Base-by-base conservation (phyloP, 2,113 vertebrate species). In the Ondatra zibethicus region DNA sequence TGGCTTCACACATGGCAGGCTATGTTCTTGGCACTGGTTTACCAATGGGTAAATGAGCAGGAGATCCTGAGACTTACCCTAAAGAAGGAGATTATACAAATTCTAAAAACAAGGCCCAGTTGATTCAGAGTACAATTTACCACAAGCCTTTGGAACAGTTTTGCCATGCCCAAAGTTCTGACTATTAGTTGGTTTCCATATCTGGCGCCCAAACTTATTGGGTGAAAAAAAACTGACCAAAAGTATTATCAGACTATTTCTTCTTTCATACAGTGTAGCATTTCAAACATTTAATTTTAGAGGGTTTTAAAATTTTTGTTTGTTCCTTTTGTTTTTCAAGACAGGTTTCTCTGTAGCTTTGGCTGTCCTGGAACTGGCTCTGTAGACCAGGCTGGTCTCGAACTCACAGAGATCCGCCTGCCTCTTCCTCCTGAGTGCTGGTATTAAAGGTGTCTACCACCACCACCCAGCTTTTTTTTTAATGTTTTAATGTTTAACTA, bases 401-500 rank as follows among this genome's bases (percentile, higher is more conserved):
- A 9, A 65, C 63, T 65, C 63, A 65, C 63, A 65, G 63, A 65
- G 63, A 65, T 65, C 25, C 9, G 2, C 63, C 25, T 29, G 63
- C 63, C 25, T 65, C 25, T 65, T 25, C 63, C 63, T 65, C 25
- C 63, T 65, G 61, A 25, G 25, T 65, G 27, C 63, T 65, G 25
- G 61, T 3, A 29, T 65, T 27, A 65, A 65, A 65, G 25, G 63
- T 65, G 25, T 65, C 23, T 23, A 27, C 63, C 63, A 65, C 61
- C 61, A 63, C 63, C 63, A 65, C 63, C 8, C 63, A 65, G 63
- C 25, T 29, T 66, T 66, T 66, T 58, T 58, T 17, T 58, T 58
- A 66, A 66, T 65, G 90, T 88, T 88, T 61, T 93, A 82, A 72
- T 90, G 52, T 91, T 97, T 91, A 87, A 91, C 82, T 88, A 68